These are phyloP conservation scores for Odontamblyopus rebecca DNA, from an alignment of 2,797 vertebrate genomes.

Conservation along the genomic window DNA sequence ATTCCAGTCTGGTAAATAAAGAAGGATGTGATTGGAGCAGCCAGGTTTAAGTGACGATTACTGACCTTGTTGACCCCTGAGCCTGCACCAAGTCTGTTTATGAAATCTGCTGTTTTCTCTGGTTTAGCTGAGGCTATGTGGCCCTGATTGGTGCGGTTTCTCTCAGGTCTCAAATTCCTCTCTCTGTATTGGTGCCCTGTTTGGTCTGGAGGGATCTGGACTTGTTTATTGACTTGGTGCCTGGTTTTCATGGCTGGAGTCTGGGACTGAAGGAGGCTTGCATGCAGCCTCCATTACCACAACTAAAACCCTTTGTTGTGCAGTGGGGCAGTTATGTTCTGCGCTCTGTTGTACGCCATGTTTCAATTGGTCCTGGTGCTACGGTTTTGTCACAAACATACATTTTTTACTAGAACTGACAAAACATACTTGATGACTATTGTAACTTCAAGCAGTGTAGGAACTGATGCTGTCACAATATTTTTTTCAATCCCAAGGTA, in stretches of 20 bases:
- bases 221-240: conserved; percentile 62
- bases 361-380: conserved; percentile 19
- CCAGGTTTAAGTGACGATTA: conserved; percentile 39
- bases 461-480: background rate
- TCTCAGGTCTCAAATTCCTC: conserved; percentile 30
- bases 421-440: conserved; percentile 18
- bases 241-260: conserved; percentile 46
- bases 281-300: conserved; percentile 10
- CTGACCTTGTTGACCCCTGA: conserved; percentile 49
- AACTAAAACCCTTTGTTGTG: conserved; percentile 21
- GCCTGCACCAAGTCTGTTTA: conserved; percentile 11
- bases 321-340: background rate
- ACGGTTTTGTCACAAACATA: conserved; percentile 10
- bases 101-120: conserved; percentile 19
- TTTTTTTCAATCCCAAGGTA: background rate
- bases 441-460: conserved; percentile 2
- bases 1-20: conserved; percentile 45
- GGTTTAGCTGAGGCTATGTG: conserved; percentile 40
- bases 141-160: conserved; percentile 40
- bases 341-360: background rate
- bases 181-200: conserved; percentile 24
- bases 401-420: conserved; percentile 3
- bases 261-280: conserved; percentile 27
- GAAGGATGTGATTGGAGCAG: background rate
- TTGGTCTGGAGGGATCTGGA: conserved; percentile 40